A percentile compares a stretch with the other conserved stretches of the same genome.
phyloP scores from a whole-genome alignment of 2,888 invertebrate species.

The Eutolmus rufibarbis region DNA sequence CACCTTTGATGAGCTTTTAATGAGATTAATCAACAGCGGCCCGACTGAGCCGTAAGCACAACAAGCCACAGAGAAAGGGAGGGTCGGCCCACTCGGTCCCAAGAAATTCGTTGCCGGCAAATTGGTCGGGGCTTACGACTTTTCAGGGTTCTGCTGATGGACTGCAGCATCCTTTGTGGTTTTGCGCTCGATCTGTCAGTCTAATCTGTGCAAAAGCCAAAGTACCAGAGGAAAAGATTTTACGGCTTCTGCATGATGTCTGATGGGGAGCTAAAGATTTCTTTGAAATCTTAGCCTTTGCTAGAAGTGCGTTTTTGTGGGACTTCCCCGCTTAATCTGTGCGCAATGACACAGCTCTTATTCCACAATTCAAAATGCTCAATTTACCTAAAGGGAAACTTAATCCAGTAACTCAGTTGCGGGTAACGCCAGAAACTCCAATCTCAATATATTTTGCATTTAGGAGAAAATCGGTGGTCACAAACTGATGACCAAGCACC shows the following conservation, averaged over 20 bases:
- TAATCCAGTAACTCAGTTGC: background rate
- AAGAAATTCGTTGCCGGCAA: background rate
- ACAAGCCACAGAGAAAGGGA: background rate
- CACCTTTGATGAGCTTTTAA: slow-evolving; percentile 38
- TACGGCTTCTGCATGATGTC: background rate
- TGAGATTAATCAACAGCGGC: slow-evolving; percentile 26
- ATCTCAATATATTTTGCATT: background rate
- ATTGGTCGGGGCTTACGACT: background rate
- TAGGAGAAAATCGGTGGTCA: background rate
- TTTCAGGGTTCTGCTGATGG: background rate
- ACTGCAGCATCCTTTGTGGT: background rate
- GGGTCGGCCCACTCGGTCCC: background rate
- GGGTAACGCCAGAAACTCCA: background rate
- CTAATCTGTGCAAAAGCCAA: background rate
- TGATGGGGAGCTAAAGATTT: background rate
- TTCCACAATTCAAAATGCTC: background rate
- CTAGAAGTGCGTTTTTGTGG: background rate
- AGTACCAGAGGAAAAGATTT: background rate
- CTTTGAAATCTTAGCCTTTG: background rate
- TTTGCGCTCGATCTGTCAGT: background rate
- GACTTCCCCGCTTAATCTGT: background rate
- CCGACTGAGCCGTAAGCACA: background rate
- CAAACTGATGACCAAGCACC: background rate
- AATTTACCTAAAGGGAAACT: background rate
- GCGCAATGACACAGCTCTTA: background rate